These are phyloP conservation scores for Schlechtendalia chinensis DNA, from an alignment of 1,140 invertebrate genomes.

Conservation along the genomic window DNA sequence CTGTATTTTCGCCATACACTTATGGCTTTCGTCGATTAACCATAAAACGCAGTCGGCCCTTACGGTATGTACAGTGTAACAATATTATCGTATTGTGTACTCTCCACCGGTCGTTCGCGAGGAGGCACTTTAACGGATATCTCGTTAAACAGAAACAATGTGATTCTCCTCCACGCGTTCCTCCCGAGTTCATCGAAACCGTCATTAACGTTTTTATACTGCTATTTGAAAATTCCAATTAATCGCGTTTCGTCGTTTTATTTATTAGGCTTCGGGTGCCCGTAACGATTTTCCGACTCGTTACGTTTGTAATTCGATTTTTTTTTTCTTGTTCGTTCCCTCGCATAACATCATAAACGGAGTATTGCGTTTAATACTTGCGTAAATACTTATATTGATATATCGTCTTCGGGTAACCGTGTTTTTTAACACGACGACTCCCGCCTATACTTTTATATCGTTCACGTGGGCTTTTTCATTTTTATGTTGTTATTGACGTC, in stretches of 20 bases:
- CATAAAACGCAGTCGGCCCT: neutral
- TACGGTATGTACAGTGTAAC: neutral
- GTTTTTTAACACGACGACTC: too few species aligned
- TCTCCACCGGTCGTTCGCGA: neutral
- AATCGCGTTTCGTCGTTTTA: neutral
- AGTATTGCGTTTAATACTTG: neutral
- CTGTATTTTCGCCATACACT: too few species aligned
- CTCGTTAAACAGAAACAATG: constrained; percentile 4
- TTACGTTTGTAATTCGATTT: constrained; percentile 20
- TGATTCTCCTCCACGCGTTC: neutral
- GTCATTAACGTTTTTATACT: constrained; percentile 6
- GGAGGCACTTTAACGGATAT: neutral
- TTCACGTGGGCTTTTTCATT: neutral
- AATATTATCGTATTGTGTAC: neutral
- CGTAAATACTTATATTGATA: neutral
- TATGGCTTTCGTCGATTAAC: neutral
- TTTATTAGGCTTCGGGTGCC: neutral
- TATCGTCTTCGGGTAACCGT: neutral
- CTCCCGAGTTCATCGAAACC: neutral
- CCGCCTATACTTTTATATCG: too few species aligned
- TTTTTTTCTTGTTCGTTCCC: neutral
- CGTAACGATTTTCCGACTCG: constrained; percentile 23
- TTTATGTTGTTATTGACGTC: neutral
- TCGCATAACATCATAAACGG: neutral
- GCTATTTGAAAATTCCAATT: neutral